Base-by-base conservation (phyloP, 2,113 vertebrate species). In the Pelusios castaneus region DNA sequence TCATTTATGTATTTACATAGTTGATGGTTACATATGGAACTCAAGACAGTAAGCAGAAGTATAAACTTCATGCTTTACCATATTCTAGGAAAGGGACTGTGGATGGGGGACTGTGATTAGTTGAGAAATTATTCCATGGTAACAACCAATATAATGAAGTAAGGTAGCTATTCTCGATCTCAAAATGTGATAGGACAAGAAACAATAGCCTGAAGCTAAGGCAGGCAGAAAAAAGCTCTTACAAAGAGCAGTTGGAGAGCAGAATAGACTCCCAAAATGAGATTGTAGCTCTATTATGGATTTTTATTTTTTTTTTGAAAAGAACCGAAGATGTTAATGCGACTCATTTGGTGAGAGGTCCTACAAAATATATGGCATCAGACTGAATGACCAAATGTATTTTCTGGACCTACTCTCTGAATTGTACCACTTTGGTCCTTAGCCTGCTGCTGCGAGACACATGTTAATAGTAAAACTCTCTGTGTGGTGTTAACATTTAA, bases 121-220 rank as follows among this genome's bases (percentile, higher is more conserved):
- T 91, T 27, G 79, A 56, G 85, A 77, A 81, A 80, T 90, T 85
- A 85, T 93, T 96, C 91, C 31, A 82, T 85, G 73, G 82, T 91
- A 89, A 85, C 70, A 43, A 54, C 93, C 43, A n/a, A 78, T 0
- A 1, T 95, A 95, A 92, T 95, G 34, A 70, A 38, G 34, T n/a
- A 70, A 22, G 34, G n/a, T 21, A 49, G 90, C 92, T 92, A 55
- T 90, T 95, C 73, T 91, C 76, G 31, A 0, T 76, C 29, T 60
- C 58, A 60, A 31, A 60, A 60, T 27, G 58, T 14, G 45, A 41
- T 56, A 52, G 34, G 87, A 70, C 27, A 70, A 79, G 63, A 90
- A 94, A 73, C n/a, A 16, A 0, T 87, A 92, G 94, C 91, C 93
- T 93, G 34, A 91, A 95, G 86, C 34, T 73, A 87, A 77, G 38